Conservation (phyloP, 2,888 invertebrate species). For the Boloria euphrosyne region DNA sequence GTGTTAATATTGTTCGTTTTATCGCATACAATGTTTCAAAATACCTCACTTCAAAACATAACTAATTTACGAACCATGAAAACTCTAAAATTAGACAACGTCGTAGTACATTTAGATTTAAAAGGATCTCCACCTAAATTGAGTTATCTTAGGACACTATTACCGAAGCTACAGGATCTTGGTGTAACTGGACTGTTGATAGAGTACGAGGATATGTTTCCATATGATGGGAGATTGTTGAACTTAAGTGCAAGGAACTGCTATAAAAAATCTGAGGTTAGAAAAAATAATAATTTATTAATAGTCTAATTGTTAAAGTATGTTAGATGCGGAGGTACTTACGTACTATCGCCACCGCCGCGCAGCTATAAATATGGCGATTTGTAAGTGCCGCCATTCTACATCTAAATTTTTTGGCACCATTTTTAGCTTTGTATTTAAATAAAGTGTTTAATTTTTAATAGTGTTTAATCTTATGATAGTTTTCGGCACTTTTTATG, state of each 20-base stretch:
- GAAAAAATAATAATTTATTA: not conserved
- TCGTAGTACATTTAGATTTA: conserved; percentile 91
- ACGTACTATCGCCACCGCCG: too few relatives aligned
- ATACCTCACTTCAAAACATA: not conserved
- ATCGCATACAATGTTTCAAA: conserved; percentile 16
- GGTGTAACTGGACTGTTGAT: conserved; percentile 90
- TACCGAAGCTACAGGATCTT: conserved; percentile 82
- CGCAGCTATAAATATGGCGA: too few relatives aligned
- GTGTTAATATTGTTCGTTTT: conserved; percentile 19
- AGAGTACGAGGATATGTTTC: conserved; percentile 95
- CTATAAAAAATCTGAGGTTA: conserved; percentile 76
- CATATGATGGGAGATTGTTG: conserved; percentile 83
- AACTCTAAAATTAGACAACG: conserved; percentile 59
- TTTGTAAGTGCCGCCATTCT: too few relatives aligned
- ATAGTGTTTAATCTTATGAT: too few relatives aligned
- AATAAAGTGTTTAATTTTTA: too few relatives aligned
- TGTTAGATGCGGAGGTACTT: too few relatives aligned
- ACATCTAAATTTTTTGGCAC: too few relatives aligned
- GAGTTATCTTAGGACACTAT: conserved; percentile 81
- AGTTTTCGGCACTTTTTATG: too few relatives aligned
- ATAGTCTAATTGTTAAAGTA: too few relatives aligned
- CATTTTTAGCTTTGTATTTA: too few relatives aligned
- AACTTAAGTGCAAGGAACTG: conserved; percentile 84
- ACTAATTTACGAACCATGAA: not conserved
- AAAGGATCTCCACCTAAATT: conserved; percentile 92